Evolutionary conservation across 2,888 invertebrate genomes (phyloP).

Genomic region (Rhamnusium bicolor): DNA sequence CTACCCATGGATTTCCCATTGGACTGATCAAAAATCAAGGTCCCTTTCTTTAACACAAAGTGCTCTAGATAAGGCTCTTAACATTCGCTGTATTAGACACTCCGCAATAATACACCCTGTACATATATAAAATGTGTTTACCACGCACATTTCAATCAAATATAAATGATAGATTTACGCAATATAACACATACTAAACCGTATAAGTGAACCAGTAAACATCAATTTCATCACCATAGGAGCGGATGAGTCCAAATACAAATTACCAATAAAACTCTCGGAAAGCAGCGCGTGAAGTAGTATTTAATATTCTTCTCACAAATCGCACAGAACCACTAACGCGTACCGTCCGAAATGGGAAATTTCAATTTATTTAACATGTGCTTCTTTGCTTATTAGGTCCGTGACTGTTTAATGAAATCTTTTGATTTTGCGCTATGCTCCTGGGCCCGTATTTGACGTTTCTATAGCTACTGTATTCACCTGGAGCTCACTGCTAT

Average conservation of each 20-base stretch:
- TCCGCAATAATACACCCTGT: no score
- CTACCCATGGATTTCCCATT: no score
- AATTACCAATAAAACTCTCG: background rate
- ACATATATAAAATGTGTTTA: no score
- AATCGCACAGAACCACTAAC: background rate
- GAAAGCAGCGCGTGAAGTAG: no score
- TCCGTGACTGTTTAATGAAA: constrained; percentile 29
- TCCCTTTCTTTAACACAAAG: no score
- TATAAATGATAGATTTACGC: background rate
- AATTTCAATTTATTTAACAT: constrained; percentile 20
- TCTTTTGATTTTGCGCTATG: constrained; percentile 41
- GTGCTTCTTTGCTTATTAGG: constrained; percentile 28
- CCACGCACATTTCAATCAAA: no score
- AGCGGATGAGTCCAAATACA: background rate
- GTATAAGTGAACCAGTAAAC: background rate
- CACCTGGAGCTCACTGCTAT: constrained; percentile 47
- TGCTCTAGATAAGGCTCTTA: no score
- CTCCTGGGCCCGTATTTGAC: constrained; percentile 46
- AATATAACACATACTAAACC: background rate
- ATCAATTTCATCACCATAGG: background rate
- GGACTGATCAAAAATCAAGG: no score
- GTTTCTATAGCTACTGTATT: constrained; percentile 62
- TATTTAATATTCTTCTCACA: background rate
- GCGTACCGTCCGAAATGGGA: background rate
- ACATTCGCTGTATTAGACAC: no score